Conservation (phyloP, 1,140 invertebrate genomes). For the Apis florea region DNA sequence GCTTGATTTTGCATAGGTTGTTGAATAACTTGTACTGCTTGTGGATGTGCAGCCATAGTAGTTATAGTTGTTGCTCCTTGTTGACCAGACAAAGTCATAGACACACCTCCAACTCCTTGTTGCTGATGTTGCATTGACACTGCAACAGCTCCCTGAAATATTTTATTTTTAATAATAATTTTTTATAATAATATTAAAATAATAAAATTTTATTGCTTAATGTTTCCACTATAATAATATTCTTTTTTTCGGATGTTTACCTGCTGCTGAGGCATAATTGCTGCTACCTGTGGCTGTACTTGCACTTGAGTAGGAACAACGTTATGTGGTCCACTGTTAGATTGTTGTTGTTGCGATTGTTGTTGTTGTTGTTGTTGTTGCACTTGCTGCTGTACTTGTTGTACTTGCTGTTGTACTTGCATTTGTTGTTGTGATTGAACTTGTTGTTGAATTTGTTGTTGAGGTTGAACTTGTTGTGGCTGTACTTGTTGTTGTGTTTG, state of each 20-base stretch:
- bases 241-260: constrained; percentile 65
- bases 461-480: constrained; percentile 71
- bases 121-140: constrained; percentile 82
- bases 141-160: constrained; percentile 75
- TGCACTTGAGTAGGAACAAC: constrained; percentile 78
- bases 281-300: constrained; percentile 80
- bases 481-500: constrained; percentile 74
- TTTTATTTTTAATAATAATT: constrained; percentile 20
- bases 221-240: constrained; percentile 21
- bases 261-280: constrained; percentile 82
- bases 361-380: constrained; percentile 75
- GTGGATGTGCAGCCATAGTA: constrained; percentile 78
- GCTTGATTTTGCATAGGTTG: constrained; percentile 89
- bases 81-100: constrained; percentile 77
- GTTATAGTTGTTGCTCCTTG: constrained; percentile 78
- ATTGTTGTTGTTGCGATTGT: constrained; percentile 73
- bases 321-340: constrained; percentile 74
- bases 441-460: constrained; percentile 76
- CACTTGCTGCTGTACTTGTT: constrained; percentile 77
- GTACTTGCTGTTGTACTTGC: constrained; percentile 70
- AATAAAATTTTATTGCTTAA: constrained; percentile 20
- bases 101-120: constrained; percentile 80
- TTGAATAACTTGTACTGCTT: constrained; percentile 88
- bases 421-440: constrained; percentile 70
- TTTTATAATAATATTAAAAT: constrained; percentile 15